Percentiles rank a stretch among this genome's conserved stretches.
phyloP scores from a whole-genome alignment of 2,113 vertebrate genomes.

The Saccopteryx leptura region DNA sequence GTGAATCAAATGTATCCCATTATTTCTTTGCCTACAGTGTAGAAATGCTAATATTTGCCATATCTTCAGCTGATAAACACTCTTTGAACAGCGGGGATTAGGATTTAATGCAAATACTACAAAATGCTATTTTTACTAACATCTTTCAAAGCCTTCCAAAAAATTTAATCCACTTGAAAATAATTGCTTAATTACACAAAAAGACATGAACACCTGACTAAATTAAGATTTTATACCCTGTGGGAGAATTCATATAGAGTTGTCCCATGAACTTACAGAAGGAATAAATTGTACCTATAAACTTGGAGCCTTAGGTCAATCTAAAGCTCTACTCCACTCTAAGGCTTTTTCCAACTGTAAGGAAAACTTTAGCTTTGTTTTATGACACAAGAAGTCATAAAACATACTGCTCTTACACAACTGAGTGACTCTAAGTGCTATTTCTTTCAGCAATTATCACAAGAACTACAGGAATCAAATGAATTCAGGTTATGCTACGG shows the following conservation, averaged over 20 bases:
- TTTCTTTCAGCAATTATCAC: conserved; percentile 75
- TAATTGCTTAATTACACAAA: conserved; percentile 81
- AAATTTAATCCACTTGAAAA: conserved; percentile 75
- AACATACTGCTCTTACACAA: conserved; percentile 71
- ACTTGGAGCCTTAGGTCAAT: conserved; percentile 62
- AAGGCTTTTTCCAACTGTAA: conserved; percentile 69
- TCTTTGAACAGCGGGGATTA: conserved; percentile 45
- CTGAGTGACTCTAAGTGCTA: conserved; percentile 65
- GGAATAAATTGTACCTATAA: conserved; percentile 65
- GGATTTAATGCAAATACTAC: background rate
- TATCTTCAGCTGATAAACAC: conserved; percentile 48
- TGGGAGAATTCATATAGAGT: conserved; percentile 48
- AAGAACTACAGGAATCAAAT: conserved; percentile 55
- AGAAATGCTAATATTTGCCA: conserved; percentile 62
- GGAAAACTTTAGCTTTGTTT: conserved; percentile 65
- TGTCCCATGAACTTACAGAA: conserved; percentile 56
- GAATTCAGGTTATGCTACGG: background rate
- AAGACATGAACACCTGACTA: conserved; percentile 62
- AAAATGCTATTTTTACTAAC: conserved; percentile 53
- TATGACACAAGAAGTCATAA: conserved; percentile 78
- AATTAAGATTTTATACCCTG: conserved; percentile 66
- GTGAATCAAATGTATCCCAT: conserved; percentile 1
- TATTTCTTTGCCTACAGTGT: conserved; percentile 49
- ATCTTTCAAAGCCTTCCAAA: conserved; percentile 75
- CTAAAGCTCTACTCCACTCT: conserved; percentile 40